A percentile compares a stretch with the other conserved stretches of the same genome.
Conservation (phyloP, 2,888 invertebrate species). For the Stenchaetothrips biformis region DNA sequence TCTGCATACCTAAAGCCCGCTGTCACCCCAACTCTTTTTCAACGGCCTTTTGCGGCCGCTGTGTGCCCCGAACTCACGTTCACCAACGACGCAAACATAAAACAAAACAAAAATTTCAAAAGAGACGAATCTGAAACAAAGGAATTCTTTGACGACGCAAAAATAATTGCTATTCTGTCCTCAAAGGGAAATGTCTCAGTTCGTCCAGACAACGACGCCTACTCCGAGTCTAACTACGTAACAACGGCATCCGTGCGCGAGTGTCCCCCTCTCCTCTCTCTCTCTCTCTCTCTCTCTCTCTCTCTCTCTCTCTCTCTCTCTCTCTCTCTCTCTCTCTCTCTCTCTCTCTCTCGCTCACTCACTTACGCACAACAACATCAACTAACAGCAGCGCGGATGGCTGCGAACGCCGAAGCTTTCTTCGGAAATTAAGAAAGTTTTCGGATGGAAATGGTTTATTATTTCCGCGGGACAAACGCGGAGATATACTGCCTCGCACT, state of each 20-base stretch:
- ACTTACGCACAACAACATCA: background rate
- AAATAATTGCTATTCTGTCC: too few species aligned
- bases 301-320: background rate
- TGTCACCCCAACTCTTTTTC: too few species aligned
- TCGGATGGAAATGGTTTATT: conserved; percentile 1
- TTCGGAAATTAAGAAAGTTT: conserved; percentile 17
- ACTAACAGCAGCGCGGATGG: background rate
- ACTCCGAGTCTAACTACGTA: too few species aligned
- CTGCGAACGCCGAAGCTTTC: background rate
- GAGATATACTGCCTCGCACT: background rate
- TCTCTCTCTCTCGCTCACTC: background rate
- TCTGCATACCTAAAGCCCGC: background rate
- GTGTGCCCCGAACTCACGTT: too few species aligned
- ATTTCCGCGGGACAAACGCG: background rate
- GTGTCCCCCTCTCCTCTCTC: background rate
- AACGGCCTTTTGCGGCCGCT: too few species aligned
- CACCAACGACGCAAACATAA: too few species aligned
- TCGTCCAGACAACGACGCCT: too few species aligned
- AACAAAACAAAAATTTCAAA: too few species aligned
- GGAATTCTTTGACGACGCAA: too few species aligned
- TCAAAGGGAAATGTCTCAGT: too few species aligned
- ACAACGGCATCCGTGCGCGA: background rate
- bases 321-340: background rate
- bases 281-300: background rate
- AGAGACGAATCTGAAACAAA: too few species aligned